These are phyloP conservation scores for Phalangium opilio DNA, from an alignment of 2,888 invertebrate species.

Conservation along the genomic window DNA sequence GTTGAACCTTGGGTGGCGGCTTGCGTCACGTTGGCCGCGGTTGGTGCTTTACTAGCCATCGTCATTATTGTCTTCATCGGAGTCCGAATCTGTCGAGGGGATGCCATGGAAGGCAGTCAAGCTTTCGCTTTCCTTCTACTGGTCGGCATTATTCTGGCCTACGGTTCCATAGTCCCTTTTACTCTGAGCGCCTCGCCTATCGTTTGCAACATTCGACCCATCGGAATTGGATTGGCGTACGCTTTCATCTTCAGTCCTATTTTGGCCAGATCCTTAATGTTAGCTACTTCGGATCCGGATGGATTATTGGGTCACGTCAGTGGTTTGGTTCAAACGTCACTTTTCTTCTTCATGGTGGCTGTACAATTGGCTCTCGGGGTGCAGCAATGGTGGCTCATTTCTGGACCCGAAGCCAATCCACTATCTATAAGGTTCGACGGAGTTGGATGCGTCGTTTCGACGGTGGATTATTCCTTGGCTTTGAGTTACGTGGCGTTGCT, in stretches of 20 bases:
- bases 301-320: conserved; percentile 53
- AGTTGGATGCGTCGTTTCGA: conserved; percentile 37
- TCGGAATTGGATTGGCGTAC: conserved; percentile 43
- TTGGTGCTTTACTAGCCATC: conserved; percentile 47
- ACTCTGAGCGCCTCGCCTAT: conserved; percentile 24
- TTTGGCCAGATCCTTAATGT: conserved; percentile 45
- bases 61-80: conserved; percentile 49
- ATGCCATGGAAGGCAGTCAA: conserved; percentile 52
- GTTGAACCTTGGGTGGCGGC: conserved; percentile 43
- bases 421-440: conserved; percentile 29
- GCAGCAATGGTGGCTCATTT: conserved; percentile 10
- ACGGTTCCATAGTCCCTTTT: conserved; percentile 34
- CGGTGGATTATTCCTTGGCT: conserved; percentile 37
- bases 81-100: conserved; percentile 44
- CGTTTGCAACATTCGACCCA: conserved; percentile 42
- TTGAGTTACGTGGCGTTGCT: conserved; percentile 47
- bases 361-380: conserved; percentile 29
- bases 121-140: conserved; percentile 34
- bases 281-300: conserved; percentile 48
- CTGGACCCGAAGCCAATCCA: not conserved
- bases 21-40: conserved; percentile 46
- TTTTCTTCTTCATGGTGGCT: conserved; percentile 31
- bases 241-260: conserved; percentile 47
- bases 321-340: conserved; percentile 48
- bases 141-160: conserved; percentile 32